A percentile compares a stretch with the other conserved stretches of the same genome.
phyloP scores from a whole-genome alignment of 2,888 invertebrate species.

The Lysandra coridon region DNA sequence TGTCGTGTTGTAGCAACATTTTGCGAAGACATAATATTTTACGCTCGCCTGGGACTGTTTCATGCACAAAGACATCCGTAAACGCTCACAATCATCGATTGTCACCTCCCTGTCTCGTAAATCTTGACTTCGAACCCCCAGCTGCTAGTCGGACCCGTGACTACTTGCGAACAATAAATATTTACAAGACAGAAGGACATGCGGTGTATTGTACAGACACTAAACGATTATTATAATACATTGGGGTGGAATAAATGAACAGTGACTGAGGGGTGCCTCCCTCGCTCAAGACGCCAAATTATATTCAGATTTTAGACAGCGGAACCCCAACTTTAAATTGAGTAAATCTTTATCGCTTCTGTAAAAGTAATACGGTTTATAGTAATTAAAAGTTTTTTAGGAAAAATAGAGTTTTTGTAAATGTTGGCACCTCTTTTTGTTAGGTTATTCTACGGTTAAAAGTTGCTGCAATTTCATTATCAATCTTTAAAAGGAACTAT shows the following conservation, averaged over 20 bases:
- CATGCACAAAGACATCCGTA: neutral
- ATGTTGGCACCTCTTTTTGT: no score
- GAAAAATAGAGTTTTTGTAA: neutral
- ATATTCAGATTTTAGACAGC: slow-evolving; percentile 1
- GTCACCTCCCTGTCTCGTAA: neutral
- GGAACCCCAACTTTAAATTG: slow-evolving; percentile 6
- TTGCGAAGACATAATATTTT: neutral
- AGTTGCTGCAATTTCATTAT: neutral
- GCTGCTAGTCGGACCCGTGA: neutral
- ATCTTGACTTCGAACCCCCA: neutral
- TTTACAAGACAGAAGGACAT: neutral
- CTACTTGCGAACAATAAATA: neutral
- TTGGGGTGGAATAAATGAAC: slow-evolving; percentile 18
- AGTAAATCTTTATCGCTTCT: neutral
- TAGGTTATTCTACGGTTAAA: neutral
- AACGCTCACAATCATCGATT: neutral
- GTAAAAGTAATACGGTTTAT: neutral
- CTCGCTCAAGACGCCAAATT: slow-evolving; percentile 15
- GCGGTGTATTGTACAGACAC: slow-evolving; percentile 1
- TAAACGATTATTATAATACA: slow-evolving; percentile 21
- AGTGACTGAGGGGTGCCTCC: neutral
- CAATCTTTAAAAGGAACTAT: neutral
- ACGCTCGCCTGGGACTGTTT: neutral
- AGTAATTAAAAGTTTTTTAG: neutral
- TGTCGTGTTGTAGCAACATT: neutral